Evolutionary conservation across 2,797 vertebrate species (phyloP), one percentile per base, ranked within the genome.

Genomic region (Cyprinella venusta): DNA sequence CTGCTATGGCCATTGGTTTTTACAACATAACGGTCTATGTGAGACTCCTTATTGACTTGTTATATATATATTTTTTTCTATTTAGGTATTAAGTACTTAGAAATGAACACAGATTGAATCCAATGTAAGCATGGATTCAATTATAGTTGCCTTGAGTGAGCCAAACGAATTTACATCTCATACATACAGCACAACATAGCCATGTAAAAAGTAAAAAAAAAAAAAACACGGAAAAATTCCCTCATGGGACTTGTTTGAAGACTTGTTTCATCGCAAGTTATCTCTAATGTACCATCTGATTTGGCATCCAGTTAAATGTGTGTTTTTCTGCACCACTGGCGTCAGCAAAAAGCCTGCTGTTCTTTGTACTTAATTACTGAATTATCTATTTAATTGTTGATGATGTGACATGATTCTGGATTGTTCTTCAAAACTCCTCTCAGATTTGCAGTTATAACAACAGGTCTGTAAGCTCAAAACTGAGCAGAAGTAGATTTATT

Each of bases 1-100:
- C n/a, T 65, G 76, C 26, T 40, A 18, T 9, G 21, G 64, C 63
- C 48, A 10, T 30, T 45, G 59, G 33, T 24, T 89, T 48, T 84
- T 81, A 76, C 59, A 74, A 52, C 70, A 69, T 83, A 79, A 84
- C 5, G 13, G 16, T 42, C 48, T 48, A 56, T 0, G 4, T 33
- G n/a, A 59, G 38, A n/a, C n/a, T n/a, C n/a, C n/a, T n/a, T n/a
- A n/a, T n/a, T n/a, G n/a, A n/a, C n/a, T n/a, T n/a, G n/a, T n/a
- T n/a, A n/a, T n/a, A n/a, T n/a, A n/a, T n/a, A n/a, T n/a, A n/a
- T n/a, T 16, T 5, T 48, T 2, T 52, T 8, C 5, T 69, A 5
- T 72, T 12, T 10, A 65, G 19, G 36, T 12, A 21, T 68, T n/a
- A n/a, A 10, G 65, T n/a, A 68, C 21, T 68, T n/a, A 6, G 36